These are phyloP conservation scores for Criorhina ranunculi DNA, from an alignment of 2,888 invertebrate species.

Conservation along the genomic window DNA sequence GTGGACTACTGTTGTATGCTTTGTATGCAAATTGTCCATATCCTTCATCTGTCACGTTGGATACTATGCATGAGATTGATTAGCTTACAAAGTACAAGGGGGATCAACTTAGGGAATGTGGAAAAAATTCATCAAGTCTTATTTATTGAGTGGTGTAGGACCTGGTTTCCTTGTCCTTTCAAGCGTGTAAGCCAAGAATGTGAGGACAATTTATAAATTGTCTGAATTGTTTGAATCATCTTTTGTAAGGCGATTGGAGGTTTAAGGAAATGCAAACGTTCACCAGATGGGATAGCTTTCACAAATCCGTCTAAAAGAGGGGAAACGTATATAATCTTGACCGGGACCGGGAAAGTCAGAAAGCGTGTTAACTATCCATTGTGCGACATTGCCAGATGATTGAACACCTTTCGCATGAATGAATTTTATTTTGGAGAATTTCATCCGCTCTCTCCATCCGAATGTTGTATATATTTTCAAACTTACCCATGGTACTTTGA, in stretches of 20 bases:
- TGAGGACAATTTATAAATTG: slow-evolving; percentile 19
- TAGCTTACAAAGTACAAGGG: slow-evolving; percentile 6
- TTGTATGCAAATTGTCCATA: slow-evolving; percentile 51
- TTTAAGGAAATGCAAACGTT: slow-evolving; percentile 16
- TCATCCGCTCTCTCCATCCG: too few species aligned
- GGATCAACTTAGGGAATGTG: background rate
- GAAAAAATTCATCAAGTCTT: background rate
- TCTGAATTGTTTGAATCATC: background rate
- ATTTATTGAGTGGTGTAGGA: too few species aligned
- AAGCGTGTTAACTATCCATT: background rate
- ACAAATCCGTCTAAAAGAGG: too few species aligned
- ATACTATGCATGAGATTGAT: slow-evolving; percentile 49
- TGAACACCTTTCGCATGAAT: slow-evolving; percentile 2
- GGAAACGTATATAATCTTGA: too few species aligned
- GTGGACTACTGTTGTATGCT: slow-evolving; percentile 7
- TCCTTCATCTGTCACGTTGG: slow-evolving; percentile 40
- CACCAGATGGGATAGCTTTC: too few species aligned
- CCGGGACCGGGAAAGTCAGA: too few species aligned
- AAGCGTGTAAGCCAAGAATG: slow-evolving; percentile 24
- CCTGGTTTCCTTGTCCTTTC: background rate
- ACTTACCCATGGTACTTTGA: too few species aligned
- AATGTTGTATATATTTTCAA: too few species aligned
- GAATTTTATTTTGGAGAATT: too few species aligned
- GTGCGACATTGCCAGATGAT: slow-evolving; percentile 17
- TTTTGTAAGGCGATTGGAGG: background rate